Evolutionary conservation across 2,888 invertebrate genomes (phyloP), one percentile per base, ranked within the genome.

Genomic region (Perizoma flavofasciatum): DNA sequence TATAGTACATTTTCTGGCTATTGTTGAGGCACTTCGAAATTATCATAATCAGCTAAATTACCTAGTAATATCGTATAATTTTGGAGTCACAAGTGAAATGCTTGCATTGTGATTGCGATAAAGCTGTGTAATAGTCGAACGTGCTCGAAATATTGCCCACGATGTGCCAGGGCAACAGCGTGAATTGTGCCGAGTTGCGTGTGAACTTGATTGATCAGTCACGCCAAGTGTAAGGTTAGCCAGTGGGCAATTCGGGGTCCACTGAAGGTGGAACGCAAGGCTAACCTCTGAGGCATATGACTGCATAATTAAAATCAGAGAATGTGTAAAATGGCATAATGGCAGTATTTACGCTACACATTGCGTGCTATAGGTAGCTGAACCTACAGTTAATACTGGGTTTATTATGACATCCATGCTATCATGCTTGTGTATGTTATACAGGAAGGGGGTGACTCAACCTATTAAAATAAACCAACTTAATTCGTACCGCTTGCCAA

Each of bases 151-250:
- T 37, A 37, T 37, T 37, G 37, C 4, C 41, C 33, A 32, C 39
- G 39, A 49, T 44, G 34, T 50, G 50, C 51, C 35, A 41, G 9
- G 35, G 34, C 41, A 46, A 46, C 5, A n/a, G 32, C 35, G 10
- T 41, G 5, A 41, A 37, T 10, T 47, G 37, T 32, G 52, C 41
- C 22, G 34, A 47, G 48, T 59, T 51, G 57, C 54, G 59, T 52
- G 66, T 61, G 62, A 63, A 66, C 63, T 65, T 66, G 65, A 62
- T 66, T 61, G 59, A 64, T 66, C 65, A 66, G 69, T 72, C 69
- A 69, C 66, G 70, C 62, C 50, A 68, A 61, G 65, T 65, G 61
- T 66, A 74, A 77, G 77, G 76, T 68, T 67, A 77, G 68, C 75
- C 47, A 66, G 70, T 66, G 55, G 61, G 63, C 59, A 43, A 55